Evolutionary conservation across 2,888 invertebrate genomes (phyloP).

Genomic region (Stenchaetothrips biformis): DNA sequence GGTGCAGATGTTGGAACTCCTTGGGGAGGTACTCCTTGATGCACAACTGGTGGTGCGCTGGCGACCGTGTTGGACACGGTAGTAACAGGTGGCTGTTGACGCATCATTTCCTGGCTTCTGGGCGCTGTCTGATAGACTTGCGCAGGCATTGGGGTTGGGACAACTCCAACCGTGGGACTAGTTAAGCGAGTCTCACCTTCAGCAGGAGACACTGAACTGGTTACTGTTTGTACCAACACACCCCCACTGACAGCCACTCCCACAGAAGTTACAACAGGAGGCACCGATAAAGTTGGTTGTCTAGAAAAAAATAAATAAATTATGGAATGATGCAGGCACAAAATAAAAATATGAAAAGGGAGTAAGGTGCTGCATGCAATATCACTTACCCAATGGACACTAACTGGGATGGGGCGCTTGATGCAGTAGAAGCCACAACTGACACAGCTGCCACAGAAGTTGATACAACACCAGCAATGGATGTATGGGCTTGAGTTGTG

Average conservation of each 20-base stretch:
- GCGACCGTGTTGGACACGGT: background rate
- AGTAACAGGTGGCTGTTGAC: background rate
- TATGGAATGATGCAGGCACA: background rate
- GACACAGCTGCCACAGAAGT: slow-evolving; percentile 21
- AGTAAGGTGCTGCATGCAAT: background rate
- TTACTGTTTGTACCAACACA: background rate
- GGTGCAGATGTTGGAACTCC: no score
- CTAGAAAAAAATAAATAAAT: background rate
- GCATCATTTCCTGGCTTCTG: background rate
- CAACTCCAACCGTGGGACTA: no score
- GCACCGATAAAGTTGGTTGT: background rate
- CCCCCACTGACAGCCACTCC: background rate
- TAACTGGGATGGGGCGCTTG: background rate
- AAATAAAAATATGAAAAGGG: background rate
- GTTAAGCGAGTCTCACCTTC: background rate
- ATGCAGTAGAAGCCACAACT: background rate
- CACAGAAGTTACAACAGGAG: background rate
- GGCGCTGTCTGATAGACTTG: background rate
- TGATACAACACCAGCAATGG: background rate
- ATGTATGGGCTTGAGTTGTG: no score
- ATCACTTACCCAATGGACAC: background rate
- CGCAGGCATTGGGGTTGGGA: background rate
- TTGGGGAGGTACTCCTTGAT: background rate
- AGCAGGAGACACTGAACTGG: background rate
- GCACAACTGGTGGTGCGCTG: background rate